Evolutionary conservation across 1,140 invertebrate species (phyloP).

Genomic region (Polypedilum pembai): DNA sequence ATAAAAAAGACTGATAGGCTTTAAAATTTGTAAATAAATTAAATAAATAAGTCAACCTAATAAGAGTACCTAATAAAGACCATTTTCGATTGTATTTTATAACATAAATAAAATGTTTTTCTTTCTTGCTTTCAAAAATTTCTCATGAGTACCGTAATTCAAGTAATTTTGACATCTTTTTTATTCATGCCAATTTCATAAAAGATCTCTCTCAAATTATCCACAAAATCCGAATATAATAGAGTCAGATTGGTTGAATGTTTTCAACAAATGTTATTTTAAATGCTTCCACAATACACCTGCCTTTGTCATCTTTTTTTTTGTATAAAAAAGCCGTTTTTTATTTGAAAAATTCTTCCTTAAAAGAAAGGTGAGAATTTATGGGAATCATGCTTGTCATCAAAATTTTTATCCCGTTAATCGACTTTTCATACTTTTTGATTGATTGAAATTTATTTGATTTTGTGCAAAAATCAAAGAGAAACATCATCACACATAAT

Average conservation of each 20-base stretch:
- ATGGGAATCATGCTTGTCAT: constrained; percentile 11
- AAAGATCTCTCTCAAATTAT: neutral
- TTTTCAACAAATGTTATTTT: neutral
- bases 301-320: neutral
- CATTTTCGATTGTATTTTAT: too few species aligned
- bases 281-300: neutral
- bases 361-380: neutral
- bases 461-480: neutral
- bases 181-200: neutral
- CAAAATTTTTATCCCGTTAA: neutral
- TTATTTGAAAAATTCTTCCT: neutral
- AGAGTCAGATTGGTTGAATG: neutral
- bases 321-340: too few species aligned
- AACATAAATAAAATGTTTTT: too few species aligned
- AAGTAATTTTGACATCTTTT: neutral
- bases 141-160: constrained; percentile 4
- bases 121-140: too few species aligned
- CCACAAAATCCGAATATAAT: constrained; percentile 22
- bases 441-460: constrained; percentile 4
- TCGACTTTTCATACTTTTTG: constrained; percentile 1
- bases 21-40: neutral
- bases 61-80: neutral
- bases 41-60: neutral
- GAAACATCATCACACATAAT: neutral
- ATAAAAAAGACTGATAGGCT: neutral